Evolutionary conservation across 2,797 vertebrate genomes (phyloP), one percentile per base, ranked within the genome.

Genomic region (Rhadinocentrus ornatus): DNA sequence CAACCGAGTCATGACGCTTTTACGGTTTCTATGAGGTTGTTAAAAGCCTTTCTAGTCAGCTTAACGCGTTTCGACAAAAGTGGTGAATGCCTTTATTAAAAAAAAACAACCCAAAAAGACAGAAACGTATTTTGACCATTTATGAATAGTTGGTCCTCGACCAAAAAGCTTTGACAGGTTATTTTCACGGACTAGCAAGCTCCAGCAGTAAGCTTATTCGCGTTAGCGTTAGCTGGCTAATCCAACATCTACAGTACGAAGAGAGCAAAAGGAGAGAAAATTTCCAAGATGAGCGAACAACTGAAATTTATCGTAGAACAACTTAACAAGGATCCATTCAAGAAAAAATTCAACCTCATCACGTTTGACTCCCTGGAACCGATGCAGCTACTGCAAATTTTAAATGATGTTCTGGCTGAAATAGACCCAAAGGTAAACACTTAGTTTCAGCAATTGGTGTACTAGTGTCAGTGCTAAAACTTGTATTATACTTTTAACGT

Each of bases 281-380:
- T 10, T 16, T 34, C 44, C 57, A 94, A 81, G 2, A 99, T 99
- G 97, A 96, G 96, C 27, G 97, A 99, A 65, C 97, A 98, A 71
- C 93, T 99, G 1, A 98, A 97, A 89, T 96, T 96, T 56, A 96
- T 99, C 69, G 97, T 99, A 66, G 97, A 98, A 66, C 96, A 96
- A 82, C 95, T 99, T 39, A 98, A 96, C 91, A 96, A 92, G 80
- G 97, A 98, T 0, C 98, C 98, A 12, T 99, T 99, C 88, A 97
- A 90, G 93, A 99, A 96, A 90, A 99, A 86, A 88, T 96, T 97
- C 62, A 99, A 98, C 77, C 91, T 99, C 71, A 98, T 99, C 86
- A 97, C 96, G 0, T 99, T 99, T 86, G 98, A 99, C 91, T 99
- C 97, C 0, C 89, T 98, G 53, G 97, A 99, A 78, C 93, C 97